Percentiles rank a stretch among this genome's conserved stretches.
Evolutionary conservation across 2,888 invertebrate species (phyloP).

Genomic region (Nematopogon swammerdamellus): DNA sequence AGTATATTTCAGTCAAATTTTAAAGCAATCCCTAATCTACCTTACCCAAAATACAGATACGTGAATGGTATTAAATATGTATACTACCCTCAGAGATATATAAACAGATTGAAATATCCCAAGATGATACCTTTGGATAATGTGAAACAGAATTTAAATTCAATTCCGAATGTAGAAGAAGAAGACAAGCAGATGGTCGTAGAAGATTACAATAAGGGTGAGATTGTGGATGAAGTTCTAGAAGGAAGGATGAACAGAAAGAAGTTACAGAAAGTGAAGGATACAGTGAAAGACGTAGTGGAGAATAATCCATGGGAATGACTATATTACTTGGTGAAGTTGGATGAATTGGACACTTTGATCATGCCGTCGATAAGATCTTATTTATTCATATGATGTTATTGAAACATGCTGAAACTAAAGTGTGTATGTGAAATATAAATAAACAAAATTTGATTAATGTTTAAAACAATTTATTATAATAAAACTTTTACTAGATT

Average conservation of each 20-base stretch:
- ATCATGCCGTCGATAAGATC: slow-evolving; percentile 37
- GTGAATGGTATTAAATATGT: slow-evolving; percentile 38
- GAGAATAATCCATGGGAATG: slow-evolving; percentile 49
- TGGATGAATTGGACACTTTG: slow-evolving; percentile 37
- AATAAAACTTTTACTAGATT: no score
- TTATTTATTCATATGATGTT: slow-evolving; percentile 32
- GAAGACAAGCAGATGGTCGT: slow-evolving; percentile 18
- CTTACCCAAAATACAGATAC: slow-evolving; percentile 27
- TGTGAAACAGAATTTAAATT: no score
- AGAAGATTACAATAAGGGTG: slow-evolving; percentile 42
- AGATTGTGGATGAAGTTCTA: slow-evolving; percentile 31
- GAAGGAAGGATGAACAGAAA: slow-evolving; percentile 32
- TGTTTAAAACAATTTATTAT: no score
- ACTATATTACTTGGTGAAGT: slow-evolving; percentile 47
- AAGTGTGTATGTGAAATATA: no score
- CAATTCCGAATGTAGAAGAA: slow-evolving; percentile 5
- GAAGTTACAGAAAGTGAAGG: slow-evolving; percentile 31
- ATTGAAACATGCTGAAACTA: no score
- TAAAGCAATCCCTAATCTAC: slow-evolving; percentile 15
- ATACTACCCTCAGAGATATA: slow-evolving; percentile 25
- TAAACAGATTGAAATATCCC: slow-evolving; percentile 25
- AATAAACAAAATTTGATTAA: no score
- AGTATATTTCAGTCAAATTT: neutral
- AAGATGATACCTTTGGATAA: slow-evolving; percentile 7
- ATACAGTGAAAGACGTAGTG: slow-evolving; percentile 30